Evolutionary conservation across 2,888 invertebrate species (phyloP).

Genomic region (Brachylomia viminalis): DNA sequence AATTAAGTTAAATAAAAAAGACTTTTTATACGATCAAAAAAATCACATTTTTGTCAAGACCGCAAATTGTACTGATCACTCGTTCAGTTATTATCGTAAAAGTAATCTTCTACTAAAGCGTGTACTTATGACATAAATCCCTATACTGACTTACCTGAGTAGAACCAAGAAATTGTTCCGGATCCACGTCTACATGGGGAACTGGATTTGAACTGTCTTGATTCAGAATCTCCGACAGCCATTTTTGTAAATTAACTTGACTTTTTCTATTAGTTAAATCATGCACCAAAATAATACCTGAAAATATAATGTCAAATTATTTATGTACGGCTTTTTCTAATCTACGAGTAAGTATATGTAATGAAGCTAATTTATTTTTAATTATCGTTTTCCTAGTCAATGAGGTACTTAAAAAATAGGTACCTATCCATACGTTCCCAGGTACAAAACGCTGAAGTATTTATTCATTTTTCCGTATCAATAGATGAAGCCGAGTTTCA

Average conservation of each 20-base stretch:
- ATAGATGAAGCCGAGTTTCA: constrained; percentile 7
- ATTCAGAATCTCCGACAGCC: constrained; percentile 97
- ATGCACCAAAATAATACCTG: constrained; percentile 98
- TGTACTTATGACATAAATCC: background rate
- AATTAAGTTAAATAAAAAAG: constrained; percentile 72
- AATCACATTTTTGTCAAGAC: background rate
- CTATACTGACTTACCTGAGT: constrained; percentile 90
- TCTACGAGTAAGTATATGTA: background rate
- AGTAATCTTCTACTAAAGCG: background rate
- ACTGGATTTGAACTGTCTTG: constrained; percentile 90
- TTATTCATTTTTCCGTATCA: constrained; percentile 10
- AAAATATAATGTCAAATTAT: constrained; percentile 49
- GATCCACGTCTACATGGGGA: constrained; percentile 93
- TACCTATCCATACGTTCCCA: background rate
- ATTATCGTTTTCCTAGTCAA: background rate
- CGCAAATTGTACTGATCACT: background rate
- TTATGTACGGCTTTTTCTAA: background rate
- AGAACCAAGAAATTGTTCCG: constrained; percentile 96
- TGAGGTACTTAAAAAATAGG: background rate
- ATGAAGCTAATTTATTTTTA: background rate
- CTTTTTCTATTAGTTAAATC: constrained; percentile 99
- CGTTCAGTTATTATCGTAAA: background rate
- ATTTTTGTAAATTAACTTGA: constrained; percentile 97
- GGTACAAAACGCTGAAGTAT: background rate
- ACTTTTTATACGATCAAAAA: too few relatives aligned